A percentile compares a stretch with the other conserved stretches of the same genome.
Conservation (phyloP, 2,113 vertebrate species). For the Dasypus novemcinctus region DNA sequence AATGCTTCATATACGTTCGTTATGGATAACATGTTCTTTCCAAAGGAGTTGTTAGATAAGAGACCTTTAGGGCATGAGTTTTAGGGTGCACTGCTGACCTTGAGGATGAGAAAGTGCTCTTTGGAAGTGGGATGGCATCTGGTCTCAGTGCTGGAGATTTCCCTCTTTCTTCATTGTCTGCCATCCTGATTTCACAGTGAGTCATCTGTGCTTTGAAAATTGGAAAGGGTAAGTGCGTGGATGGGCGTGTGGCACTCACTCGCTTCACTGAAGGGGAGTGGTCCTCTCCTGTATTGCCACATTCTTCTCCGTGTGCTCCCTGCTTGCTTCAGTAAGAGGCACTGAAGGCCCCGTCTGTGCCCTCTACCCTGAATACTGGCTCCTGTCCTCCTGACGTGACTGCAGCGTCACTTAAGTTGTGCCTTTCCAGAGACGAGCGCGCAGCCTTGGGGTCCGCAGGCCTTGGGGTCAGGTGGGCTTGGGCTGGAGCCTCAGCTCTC, state of each 20-base stretch:
- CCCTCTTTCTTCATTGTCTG: not conserved
- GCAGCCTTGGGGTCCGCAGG: no score
- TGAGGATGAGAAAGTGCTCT: not conserved
- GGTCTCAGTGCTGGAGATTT: conserved; percentile 36
- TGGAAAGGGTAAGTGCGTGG: not conserved
- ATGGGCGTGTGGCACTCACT: fast-evolving
- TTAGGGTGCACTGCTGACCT: conserved; percentile 29
- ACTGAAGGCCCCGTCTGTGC: not conserved
- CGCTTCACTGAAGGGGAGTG: not conserved
- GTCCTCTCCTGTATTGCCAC: not conserved
- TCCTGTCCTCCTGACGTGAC: not conserved
- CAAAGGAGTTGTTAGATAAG: not conserved
- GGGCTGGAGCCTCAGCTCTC: not conserved
- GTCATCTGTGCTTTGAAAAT: not conserved
- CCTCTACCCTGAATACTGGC: not conserved
- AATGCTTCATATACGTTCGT: not conserved
- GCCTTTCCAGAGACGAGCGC: not conserved
- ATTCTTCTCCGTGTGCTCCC: not conserved
- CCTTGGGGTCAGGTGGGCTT: not conserved
- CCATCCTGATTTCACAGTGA: fast-evolving
- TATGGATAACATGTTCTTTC: not conserved
- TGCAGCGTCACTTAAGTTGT: fast-evolving
- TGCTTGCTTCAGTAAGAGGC: not conserved
- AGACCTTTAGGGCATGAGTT: not conserved
- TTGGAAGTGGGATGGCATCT: not conserved